Percentiles rank a stretch among this genome's conserved stretches.
phyloP scores from a whole-genome alignment of 2,113 vertebrate genomes.

The Glaucidium brasilianum region DNA sequence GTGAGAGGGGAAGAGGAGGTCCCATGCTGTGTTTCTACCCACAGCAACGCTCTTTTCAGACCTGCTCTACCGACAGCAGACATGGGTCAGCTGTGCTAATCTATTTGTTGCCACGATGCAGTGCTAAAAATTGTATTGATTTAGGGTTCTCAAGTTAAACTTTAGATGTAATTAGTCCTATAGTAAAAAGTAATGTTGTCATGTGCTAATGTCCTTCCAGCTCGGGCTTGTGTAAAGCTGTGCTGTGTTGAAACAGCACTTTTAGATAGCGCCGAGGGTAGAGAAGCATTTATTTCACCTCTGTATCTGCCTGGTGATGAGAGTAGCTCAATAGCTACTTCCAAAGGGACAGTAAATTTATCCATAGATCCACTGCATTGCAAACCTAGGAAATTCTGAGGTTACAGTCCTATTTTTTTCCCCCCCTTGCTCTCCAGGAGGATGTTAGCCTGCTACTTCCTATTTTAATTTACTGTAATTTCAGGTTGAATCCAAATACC shows the following conservation, averaged over 20 bases:
- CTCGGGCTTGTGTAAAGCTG: not conserved
- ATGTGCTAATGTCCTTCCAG: not conserved
- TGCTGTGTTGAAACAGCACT: not conserved
- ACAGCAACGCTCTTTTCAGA: not conserved
- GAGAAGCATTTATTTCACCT: conserved; percentile 33
- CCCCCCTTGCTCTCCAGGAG: rapidly evolving
- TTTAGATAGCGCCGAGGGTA: not conserved
- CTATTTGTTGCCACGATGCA: conserved; percentile 26
- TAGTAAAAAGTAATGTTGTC: conserved; percentile 55
- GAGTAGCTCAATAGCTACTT: conserved; percentile 27
- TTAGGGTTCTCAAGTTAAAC: conserved; percentile 54
- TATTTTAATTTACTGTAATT: not conserved
- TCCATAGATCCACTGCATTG: not conserved
- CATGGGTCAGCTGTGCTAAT: not conserved
- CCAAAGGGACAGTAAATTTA: conserved; percentile 24
- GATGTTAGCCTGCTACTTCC: not conserved
- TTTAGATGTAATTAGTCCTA: conserved; percentile 43
- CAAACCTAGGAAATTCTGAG: conserved; percentile 2
- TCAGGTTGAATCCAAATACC: not conserved
- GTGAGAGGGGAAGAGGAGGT: not conserved
- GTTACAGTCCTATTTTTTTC: not conserved
- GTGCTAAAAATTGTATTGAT: conserved; percentile 53
- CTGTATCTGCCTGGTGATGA: conserved; percentile 27
- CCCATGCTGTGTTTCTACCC: not conserved
- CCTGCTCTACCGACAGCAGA: not conserved